Conservation (phyloP, 2,888 invertebrate species). For the Limulus polyphemus region DNA sequence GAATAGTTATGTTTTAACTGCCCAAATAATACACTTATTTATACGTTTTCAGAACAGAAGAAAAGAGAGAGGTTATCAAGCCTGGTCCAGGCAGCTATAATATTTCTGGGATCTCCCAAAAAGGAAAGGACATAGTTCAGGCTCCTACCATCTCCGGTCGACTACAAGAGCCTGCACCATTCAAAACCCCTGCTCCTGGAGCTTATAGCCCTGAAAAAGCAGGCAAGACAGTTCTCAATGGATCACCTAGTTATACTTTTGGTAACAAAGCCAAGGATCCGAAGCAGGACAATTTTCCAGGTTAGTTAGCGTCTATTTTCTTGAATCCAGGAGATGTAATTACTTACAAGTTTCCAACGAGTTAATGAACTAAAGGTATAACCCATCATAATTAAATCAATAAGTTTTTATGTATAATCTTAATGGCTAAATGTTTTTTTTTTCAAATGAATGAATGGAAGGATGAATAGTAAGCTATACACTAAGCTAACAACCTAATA, state of each 20-base stretch:
- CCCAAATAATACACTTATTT: too few relatives aligned
- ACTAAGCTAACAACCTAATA: too few relatives aligned
- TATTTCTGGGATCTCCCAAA: conserved; percentile 67
- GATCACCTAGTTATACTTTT: conserved; percentile 55
- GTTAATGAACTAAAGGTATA: too few relatives aligned
- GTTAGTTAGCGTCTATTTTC: conserved; percentile 8
- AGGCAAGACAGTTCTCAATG: conserved; percentile 44
- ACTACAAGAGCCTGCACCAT: conserved; percentile 52
- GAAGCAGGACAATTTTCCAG: conserved; percentile 25
- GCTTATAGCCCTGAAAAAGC: conserved; percentile 63
- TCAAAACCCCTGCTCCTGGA: conserved; percentile 73
- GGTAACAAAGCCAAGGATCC: conserved; percentile 45
- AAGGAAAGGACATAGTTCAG: conserved; percentile 62
- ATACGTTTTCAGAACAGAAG: conserved; percentile 26
- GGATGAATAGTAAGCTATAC: too few relatives aligned
- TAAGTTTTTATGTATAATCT: too few relatives aligned
- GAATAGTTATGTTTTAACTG: too few relatives aligned
- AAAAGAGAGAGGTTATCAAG: conserved; percentile 48
- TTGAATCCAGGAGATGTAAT: too few relatives aligned
- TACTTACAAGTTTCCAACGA: too few relatives aligned
- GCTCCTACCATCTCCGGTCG: conserved; percentile 66
- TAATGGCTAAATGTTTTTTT: too few relatives aligned
- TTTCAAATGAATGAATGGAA: too few relatives aligned
- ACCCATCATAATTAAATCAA: too few relatives aligned
- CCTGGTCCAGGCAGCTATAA: conserved; percentile 86